Evolutionary conservation across 2,113 vertebrate species (phyloP).

Genomic region (Sceloporus undulatus): DNA sequence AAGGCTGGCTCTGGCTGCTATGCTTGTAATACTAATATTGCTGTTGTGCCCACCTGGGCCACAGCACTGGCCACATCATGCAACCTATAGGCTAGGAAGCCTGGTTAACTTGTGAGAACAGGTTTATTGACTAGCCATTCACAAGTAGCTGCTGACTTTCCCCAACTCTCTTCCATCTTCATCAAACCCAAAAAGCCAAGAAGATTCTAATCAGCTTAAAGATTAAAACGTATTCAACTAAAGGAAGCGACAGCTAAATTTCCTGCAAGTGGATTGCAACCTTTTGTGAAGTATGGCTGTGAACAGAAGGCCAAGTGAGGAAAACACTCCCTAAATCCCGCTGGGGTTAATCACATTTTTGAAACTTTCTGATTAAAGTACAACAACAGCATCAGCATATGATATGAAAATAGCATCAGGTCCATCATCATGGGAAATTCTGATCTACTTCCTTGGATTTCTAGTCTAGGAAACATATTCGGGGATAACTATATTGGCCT

Average conservation of each 20-base stretch:
- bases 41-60: neutral
- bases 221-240: neutral
- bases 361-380: neutral
- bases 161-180: neutral
- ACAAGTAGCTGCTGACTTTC: neutral
- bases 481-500: too few relatives aligned
- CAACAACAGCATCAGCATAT: neutral
- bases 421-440: neutral
- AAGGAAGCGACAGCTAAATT: neutral
- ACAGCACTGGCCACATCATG: neutral
- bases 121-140: neutral
- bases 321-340: neutral
- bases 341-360: neutral
- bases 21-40: neutral
- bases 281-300: neutral
- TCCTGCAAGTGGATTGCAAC: neutral
- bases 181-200: neutral
- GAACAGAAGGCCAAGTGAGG: neutral
- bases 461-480: too few relatives aligned
- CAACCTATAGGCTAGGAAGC: neutral
- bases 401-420: neutral
- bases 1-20: neutral
- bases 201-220: neutral
- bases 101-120: neutral
- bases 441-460: neutral